These are phyloP conservation scores for Aproaerema taeniolella DNA, from an alignment of 2,888 invertebrate genomes.

Conservation along the genomic window DNA sequence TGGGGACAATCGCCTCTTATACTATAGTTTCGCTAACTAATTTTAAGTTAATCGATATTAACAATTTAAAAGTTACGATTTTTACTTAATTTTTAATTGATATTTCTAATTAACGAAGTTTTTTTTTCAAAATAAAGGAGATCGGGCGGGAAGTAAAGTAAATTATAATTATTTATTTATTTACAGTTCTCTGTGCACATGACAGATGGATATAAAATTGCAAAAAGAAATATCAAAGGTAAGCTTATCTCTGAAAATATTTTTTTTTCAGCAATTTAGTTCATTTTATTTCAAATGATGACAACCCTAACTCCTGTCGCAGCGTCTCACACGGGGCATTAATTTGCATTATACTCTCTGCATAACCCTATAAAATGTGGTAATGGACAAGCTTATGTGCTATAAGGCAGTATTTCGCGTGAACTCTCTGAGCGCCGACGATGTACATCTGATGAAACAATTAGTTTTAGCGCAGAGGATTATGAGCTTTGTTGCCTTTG, in stretches of 20 bases:
- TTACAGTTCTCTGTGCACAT: neutral
- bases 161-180: neutral
- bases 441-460: constrained; percentile 45
- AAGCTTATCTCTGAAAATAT: too few relatives aligned
- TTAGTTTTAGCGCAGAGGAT: constrained; percentile 39
- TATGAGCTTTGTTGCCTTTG: constrained; percentile 36
- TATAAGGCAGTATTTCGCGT: constrained; percentile 54
- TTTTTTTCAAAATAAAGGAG: neutral
- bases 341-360: constrained; percentile 66
- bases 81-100: too few relatives aligned
- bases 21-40: too few relatives aligned
- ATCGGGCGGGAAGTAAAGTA: neutral
- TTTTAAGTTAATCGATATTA: too few relatives aligned
- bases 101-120: neutral
- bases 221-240: neutral
- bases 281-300: constrained; percentile 15
- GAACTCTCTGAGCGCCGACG: constrained; percentile 32
- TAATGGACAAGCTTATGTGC: constrained; percentile 61
- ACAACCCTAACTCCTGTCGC: constrained; percentile 41
- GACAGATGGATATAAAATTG: neutral
- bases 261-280: too few relatives aligned
- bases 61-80: too few relatives aligned
- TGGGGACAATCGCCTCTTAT: too few relatives aligned
- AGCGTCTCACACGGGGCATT: constrained; percentile 56
- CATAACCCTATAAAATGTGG: constrained; percentile 67